Conservation (phyloP, 2,888 invertebrate species). For the Amaurobius ferox region DNA sequence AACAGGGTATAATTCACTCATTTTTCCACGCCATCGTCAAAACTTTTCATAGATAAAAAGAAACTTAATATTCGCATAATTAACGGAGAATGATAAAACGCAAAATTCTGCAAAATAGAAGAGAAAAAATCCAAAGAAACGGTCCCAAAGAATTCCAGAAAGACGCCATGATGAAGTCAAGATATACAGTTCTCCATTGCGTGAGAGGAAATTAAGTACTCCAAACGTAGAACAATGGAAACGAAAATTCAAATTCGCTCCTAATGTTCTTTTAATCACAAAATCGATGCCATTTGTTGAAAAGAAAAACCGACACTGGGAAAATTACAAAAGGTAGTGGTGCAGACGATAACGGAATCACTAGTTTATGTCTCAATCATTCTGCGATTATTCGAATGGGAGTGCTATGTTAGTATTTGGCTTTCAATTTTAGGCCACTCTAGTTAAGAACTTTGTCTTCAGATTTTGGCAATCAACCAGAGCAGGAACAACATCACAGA, state of each 20-base stretch:
- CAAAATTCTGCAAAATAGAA: too few relatives aligned
- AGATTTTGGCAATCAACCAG: background rate
- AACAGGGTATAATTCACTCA: too few relatives aligned
- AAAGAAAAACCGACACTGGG: conserved; percentile 6
- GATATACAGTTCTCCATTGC: background rate
- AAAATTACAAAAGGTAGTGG: conserved; percentile 4
- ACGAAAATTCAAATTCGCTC: conserved; percentile 41
- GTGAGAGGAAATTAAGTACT: conserved; percentile 12
- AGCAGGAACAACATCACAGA: too few relatives aligned
- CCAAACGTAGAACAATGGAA: conserved; percentile 5
- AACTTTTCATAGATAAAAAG: background rate
- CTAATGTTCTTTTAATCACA: conserved; percentile 72
- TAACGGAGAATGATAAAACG: background rate
- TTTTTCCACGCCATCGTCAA: too few relatives aligned
- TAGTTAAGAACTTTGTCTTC: too few relatives aligned
- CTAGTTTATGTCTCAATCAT: conserved; percentile 12
- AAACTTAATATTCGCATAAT: background rate
- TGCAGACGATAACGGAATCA: background rate
- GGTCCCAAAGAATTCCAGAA: too few relatives aligned
- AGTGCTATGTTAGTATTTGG: background rate
- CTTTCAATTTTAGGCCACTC: background rate
- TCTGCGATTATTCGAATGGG: background rate
- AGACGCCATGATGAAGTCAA: background rate
- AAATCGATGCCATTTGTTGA: conserved; percentile 66
- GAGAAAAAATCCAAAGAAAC: too few relatives aligned